Base-by-base conservation (phyloP, 2,113 vertebrate species). In the Eubucco bourcierii region DNA sequence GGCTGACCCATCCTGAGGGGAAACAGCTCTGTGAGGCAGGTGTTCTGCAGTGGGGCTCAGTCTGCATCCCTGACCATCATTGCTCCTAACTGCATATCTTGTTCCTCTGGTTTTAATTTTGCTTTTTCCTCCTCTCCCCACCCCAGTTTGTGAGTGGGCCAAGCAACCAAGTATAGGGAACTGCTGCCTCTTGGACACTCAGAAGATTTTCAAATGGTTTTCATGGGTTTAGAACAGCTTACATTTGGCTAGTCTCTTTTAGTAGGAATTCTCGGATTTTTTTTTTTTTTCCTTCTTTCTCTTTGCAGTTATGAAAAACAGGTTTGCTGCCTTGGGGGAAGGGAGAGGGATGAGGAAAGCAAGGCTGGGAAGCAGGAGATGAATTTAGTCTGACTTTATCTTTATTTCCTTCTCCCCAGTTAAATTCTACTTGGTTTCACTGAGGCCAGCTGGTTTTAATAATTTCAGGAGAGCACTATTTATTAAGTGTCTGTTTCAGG, bases 401-500 rank as follows among this genome's bases (percentile, higher is more conserved):
- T 96, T 95, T 91, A 91, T 95, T 96, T 95, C 94, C 58, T 90
- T 93, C 93, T 95, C 92, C 90, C 67, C 24, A 92, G 89, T 91
- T 95, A 80, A 96, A 87, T 65, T 81, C 92, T 93, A 15, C 72
- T 2, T 78, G 8, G 39, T 79, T 92, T 85, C 77, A 81, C 82
- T 4, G 10, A 34, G 89, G 72, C 95, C 97, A 97, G 95, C 90
- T 96, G 97, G 94, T 95, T 97, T 94, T 33, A 96, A 97, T 97
- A 89, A 94, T 88, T 91, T 59, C 92, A 52, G 76, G 94, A 95
- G 93, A 96, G 73, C 82, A 41, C 94, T 93, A 96, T 97, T 97
- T 97, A 97, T 96, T 87, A 94, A 95, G 93, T 96, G 96, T 88
- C 93, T 95, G 93, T 95, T 92, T 60, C 93, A 93, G 96, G 90